Evolutionary conservation across 2,113 vertebrate genomes (phyloP).

Genomic region (Tyrannus savana): DNA sequence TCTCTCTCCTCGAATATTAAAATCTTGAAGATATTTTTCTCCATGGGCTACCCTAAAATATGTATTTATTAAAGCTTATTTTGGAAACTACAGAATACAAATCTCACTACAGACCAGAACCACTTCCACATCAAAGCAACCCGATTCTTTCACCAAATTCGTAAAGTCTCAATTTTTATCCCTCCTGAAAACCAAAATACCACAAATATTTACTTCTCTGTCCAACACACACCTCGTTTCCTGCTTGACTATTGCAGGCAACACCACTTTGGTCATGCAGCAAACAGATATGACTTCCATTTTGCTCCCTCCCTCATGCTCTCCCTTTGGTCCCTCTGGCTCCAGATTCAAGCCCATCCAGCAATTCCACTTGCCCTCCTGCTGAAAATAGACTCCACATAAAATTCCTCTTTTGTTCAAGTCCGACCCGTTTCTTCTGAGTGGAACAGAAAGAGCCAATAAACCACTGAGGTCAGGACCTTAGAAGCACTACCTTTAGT

Average conservation of each 20-base stretch:
- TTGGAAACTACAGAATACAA: constrained; percentile 39
- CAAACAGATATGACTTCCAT: constrained; percentile 47
- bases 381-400: background rate
- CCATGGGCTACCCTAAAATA: background rate
- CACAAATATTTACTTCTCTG: constrained; percentile 66
- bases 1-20: background rate
- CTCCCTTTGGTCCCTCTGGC: background rate
- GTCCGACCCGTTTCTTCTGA: background rate
- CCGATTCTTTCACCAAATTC: constrained; percentile 19
- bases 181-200: constrained; percentile 34
- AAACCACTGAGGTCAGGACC: background rate
- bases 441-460: background rate
- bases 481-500: background rate
- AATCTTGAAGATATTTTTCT: background rate
- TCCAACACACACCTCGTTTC: constrained; percentile 58
- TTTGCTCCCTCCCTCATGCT: constrained; percentile 5
- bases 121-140: constrained; percentile 66
- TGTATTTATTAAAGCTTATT: constrained; percentile 30
- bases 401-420: background rate
- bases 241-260: constrained; percentile 43
- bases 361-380: background rate
- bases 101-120: constrained; percentile 13
- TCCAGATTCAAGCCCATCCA: constrained; percentile 41
- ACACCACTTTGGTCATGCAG: constrained; percentile 39
- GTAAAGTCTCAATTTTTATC: constrained; percentile 33